phyloP scores from a whole-genome alignment of 2,888 invertebrate species.

The Tuta absoluta region DNA sequence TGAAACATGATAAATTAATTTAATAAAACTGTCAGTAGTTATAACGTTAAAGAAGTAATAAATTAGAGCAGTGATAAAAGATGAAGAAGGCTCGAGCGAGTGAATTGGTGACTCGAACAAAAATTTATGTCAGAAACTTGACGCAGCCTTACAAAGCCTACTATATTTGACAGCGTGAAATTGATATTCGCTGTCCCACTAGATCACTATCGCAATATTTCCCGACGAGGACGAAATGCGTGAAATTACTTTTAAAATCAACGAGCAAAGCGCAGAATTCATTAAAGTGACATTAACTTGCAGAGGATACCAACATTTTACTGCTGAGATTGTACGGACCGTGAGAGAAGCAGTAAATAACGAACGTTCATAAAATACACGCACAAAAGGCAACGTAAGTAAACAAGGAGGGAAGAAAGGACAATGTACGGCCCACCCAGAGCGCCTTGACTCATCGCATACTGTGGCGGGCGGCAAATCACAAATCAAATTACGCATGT shows the following conservation, averaged over 20 bases:
- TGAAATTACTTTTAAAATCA: slow-evolving; percentile 22
- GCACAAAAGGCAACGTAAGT: slow-evolving; percentile 20
- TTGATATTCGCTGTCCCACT: slow-evolving; percentile 41
- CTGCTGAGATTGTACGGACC: background rate
- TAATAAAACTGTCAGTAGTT: slow-evolving; percentile 44
- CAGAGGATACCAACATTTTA: slow-evolving; percentile 14
- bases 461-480: slow-evolving; percentile 17
- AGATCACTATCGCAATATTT: slow-evolving; percentile 29
- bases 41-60: slow-evolving; percentile 45
- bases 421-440: slow-evolving; percentile 20
- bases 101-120: slow-evolving; percentile 29
- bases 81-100: slow-evolving; percentile 37
- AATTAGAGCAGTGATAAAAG: slow-evolving; percentile 48
- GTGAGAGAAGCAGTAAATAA: slow-evolving; percentile 19
- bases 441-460: slow-evolving; percentile 18
- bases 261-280: slow-evolving; percentile 7
- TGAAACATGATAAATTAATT: slow-evolving; percentile 31
- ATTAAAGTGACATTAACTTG: slow-evolving; percentile 15
- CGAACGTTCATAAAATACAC: slow-evolving; percentile 11
- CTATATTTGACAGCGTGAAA: slow-evolving; percentile 57
- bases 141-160: slow-evolving; percentile 25
- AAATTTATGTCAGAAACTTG: slow-evolving; percentile 48
- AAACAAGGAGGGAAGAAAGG: slow-evolving; percentile 22
- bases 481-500: slow-evolving; percentile 10
- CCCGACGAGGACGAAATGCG: slow-evolving; percentile 25